A percentile compares a stretch with the other conserved stretches of the same genome.
phyloP scores from a whole-genome alignment of 1,140 invertebrate genomes.

The Centruroides vittatus region DNA sequence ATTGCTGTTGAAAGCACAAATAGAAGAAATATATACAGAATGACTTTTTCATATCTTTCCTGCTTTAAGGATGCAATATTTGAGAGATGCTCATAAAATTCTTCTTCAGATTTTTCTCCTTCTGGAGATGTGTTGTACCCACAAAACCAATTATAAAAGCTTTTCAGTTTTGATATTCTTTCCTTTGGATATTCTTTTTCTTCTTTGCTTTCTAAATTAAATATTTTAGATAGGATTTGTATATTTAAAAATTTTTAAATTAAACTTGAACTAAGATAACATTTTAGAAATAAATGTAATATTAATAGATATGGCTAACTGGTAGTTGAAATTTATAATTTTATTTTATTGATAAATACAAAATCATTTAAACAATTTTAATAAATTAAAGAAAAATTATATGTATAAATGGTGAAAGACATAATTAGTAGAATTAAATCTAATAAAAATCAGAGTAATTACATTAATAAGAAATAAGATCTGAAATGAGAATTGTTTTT shows the following conservation, averaged over 20 bases:
- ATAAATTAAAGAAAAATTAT: too few species aligned
- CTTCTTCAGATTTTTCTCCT: background rate
- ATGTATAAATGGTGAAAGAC: too few species aligned
- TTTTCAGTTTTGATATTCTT: background rate
- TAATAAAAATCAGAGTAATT: too few species aligned
- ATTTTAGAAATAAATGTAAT: background rate
- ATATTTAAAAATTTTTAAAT: background rate
- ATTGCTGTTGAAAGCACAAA: conserved; percentile 1
- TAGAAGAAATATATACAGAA: conserved; percentile 2
- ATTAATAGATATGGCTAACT: background rate
- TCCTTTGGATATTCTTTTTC: background rate
- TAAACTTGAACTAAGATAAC: background rate
- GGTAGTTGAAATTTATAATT: background rate
- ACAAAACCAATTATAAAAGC: conserved; percentile 8
- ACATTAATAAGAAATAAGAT: too few species aligned
- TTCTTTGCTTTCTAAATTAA: background rate
- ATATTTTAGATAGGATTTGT: background rate
- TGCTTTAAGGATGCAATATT: conserved; percentile 8
- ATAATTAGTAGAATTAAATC: too few species aligned
- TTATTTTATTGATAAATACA: background rate
- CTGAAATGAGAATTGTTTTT: too few species aligned
- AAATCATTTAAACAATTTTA: background rate
- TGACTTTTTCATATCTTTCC: conserved; percentile 1
- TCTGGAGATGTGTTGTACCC: conserved; percentile 1
- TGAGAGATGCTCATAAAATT: background rate